These are phyloP conservation scores for Labrus mixtus DNA, from an alignment of 2,113 vertebrate genomes.

Conservation along the genomic window DNA sequence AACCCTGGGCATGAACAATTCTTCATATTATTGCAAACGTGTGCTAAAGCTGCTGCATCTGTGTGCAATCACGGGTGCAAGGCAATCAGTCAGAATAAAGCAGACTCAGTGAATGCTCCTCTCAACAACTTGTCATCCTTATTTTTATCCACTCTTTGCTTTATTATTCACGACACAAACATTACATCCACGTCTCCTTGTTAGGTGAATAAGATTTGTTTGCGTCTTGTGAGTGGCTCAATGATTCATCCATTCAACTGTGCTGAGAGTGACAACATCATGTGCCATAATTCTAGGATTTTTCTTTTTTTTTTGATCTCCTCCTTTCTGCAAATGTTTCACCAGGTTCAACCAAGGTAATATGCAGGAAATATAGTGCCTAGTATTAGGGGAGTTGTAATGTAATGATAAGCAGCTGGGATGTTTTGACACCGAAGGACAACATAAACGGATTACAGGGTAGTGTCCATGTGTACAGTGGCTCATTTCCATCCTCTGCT, in stretches of 20 bases:
- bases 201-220: conserved; percentile 42
- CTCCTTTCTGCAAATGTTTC: not conserved
- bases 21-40: conserved; percentile 44
- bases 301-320: not conserved
- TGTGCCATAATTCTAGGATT: not conserved
- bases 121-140: conserved; percentile 56
- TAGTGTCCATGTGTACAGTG: not conserved
- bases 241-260: conserved; percentile 22
- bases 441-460: conserved; percentile 23
- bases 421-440: conserved; percentile 22
- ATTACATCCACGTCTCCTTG: conserved; percentile 26
- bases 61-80: conserved; percentile 30
- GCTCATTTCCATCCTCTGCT: not conserved
- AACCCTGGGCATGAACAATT: conserved; percentile 32
- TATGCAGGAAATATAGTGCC: not conserved
- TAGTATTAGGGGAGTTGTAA: not conserved
- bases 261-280: conserved; percentile 2
- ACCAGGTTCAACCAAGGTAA: conserved; percentile 12
- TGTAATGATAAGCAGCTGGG: conserved; percentile 22
- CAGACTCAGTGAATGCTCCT: conserved; percentile 36
- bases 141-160: conserved; percentile 55
- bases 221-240: conserved; percentile 23
- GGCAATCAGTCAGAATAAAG: conserved; percentile 61
- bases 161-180: conserved; percentile 53
- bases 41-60: conserved; percentile 40